Percentiles rank a stretch among this genome's conserved stretches.
phyloP scores from a whole-genome alignment of 2,113 vertebrate genomes.

The Cottus gobio region DNA sequence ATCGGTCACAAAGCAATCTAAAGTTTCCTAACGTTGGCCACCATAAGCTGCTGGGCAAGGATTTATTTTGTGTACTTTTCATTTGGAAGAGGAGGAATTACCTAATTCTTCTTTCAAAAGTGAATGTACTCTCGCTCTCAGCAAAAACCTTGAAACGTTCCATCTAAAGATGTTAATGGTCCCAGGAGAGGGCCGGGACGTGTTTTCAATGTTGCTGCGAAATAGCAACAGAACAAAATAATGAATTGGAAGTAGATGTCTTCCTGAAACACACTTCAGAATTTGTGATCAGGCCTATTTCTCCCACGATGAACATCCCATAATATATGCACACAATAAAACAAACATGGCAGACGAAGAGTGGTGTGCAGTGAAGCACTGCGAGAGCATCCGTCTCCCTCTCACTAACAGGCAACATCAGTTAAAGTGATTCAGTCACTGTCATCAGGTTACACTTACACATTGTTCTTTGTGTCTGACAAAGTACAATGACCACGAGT shows the following conservation, averaged over 20 bases:
- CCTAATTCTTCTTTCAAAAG: not conserved
- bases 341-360: not conserved
- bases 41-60: not conserved
- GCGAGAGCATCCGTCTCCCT: not conserved
- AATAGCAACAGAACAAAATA: not conserved
- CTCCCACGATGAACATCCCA: not conserved
- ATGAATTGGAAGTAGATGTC: not conserved
- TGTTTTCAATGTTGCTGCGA: not conserved
- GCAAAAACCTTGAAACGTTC: not conserved
- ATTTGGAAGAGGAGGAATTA: not conserved
- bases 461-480: not conserved
- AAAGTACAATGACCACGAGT: not conserved
- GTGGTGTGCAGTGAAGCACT: not conserved
- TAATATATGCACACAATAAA: not conserved
- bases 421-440: not conserved
- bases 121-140: not conserved
- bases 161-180: not conserved
- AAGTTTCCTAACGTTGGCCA: not conserved
- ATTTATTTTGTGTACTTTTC: not conserved
- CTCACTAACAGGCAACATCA: not conserved
- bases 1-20: not conserved
- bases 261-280: not conserved
- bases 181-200: too few relatives aligned
- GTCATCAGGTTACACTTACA: not conserved
- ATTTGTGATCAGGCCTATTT: not conserved